phyloP scores from a whole-genome alignment of 2,888 invertebrate genomes.

The Coelinius sp. region DNA sequence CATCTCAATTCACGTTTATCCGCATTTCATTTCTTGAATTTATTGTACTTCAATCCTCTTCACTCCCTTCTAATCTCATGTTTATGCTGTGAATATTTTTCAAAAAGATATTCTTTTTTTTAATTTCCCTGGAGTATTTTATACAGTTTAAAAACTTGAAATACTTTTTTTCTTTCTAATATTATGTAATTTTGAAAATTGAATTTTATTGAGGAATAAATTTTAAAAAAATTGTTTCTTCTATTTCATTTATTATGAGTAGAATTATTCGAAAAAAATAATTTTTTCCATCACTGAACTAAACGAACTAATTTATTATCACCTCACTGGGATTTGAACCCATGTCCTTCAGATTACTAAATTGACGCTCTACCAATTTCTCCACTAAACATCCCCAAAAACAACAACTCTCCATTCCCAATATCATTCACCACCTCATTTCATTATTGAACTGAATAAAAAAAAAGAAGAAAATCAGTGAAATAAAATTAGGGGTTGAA shows the following conservation, averaged over 20 bases:
- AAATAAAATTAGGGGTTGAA: background rate
- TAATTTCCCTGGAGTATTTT: slow-evolving; percentile 5
- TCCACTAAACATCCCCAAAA: background rate
- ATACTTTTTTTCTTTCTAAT: background rate
- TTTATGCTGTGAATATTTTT: slow-evolving; percentile 7
- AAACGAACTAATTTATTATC: background rate
- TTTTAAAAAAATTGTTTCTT: background rate
- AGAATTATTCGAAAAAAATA: no score
- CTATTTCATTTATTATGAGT: no score
- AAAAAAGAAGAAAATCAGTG: background rate
- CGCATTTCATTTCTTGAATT: slow-evolving; percentile 4
- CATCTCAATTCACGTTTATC: slow-evolving; percentile 3
- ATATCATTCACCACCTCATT: background rate
- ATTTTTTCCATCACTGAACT: background rate
- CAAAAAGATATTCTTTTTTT: background rate
- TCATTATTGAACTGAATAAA: background rate
- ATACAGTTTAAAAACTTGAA: background rate
- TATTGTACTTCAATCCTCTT: slow-evolving; percentile 20
- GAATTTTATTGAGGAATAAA: background rate
- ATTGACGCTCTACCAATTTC: background rate
- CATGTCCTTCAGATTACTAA: background rate
- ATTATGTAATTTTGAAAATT: background rate
- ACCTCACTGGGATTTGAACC: background rate
- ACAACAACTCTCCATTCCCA: no score
- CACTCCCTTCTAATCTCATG: slow-evolving; percentile 15